Evolutionary conservation across 92 coral and sea anemone genomes (phyloP).

Genomic region (Heteractis magnifica): DNA sequence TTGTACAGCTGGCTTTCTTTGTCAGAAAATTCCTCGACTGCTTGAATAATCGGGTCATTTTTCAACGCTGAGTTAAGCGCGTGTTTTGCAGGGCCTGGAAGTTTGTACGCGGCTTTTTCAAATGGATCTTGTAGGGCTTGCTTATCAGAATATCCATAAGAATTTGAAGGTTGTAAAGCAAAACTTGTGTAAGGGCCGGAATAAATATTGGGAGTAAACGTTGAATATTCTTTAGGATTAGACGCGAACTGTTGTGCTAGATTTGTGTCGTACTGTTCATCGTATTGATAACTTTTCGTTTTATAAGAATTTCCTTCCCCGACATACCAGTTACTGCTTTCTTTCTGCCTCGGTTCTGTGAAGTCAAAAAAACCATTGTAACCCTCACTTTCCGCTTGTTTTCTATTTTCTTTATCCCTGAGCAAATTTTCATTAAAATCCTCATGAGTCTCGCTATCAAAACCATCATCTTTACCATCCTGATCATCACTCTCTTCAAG

Average conservation of each 20-base stretch:
- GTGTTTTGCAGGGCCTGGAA: conserved; percentile 20
- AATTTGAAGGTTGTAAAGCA: conserved; percentile 6
- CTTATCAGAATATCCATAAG: not conserved
- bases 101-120: not conserved
- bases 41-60: conserved; percentile 72
- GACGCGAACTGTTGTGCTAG: conserved; percentile 20
- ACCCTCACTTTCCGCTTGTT: not conserved
- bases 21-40: conserved; percentile 62
- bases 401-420: not conserved
- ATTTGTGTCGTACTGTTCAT: conserved; percentile 28
- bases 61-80: conserved; percentile 31
- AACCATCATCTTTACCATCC: not conserved
- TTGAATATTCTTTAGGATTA: conserved; percentile 25
- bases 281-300: conserved; percentile 17
- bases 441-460: not conserved
- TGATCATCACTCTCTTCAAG: not conserved
- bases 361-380: not conserved
- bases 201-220: conserved; percentile 7
- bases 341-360: not conserved
- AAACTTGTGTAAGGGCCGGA: conserved; percentile 22
- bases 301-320: conserved; percentile 8
- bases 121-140: not conserved
- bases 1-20: conserved; percentile 49
- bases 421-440: not conserved
- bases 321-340: not conserved